Conservation (phyloP, 2,113 vertebrate genomes). For the Chroicocephalus ridibundus region DNA sequence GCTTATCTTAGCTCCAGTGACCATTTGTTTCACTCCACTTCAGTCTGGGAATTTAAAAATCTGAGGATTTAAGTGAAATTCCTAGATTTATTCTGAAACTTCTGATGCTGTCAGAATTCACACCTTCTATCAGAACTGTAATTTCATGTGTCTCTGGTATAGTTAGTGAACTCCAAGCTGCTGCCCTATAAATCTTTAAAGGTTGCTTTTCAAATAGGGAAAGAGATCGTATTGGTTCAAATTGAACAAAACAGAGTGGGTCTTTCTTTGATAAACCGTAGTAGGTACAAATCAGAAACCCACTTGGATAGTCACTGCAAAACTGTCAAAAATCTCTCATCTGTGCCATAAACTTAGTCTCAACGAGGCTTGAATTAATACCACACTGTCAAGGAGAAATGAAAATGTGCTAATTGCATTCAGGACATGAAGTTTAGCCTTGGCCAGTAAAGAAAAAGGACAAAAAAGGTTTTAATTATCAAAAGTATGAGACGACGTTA, state of each 20-base stretch:
- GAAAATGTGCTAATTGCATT: slow-evolving; percentile 5
- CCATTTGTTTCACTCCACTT: slow-evolving; percentile 1
- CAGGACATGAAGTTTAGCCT: not conserved
- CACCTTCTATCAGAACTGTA: slow-evolving; percentile 61
- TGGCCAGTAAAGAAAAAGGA: not conserved
- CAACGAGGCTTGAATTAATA: not conserved
- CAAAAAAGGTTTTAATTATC: not conserved
- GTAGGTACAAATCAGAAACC: not conserved
- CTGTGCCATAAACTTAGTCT: not conserved
- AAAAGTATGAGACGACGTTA: not conserved
- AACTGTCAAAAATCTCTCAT: slow-evolving; percentile 3
- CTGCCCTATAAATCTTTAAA: slow-evolving; percentile 66
- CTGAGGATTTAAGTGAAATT: slow-evolving; percentile 49
- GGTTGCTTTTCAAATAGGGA: slow-evolving; percentile 33
- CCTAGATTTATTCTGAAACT: slow-evolving; percentile 58
- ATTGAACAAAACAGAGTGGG: not conserved
- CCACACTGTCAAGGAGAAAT: not conserved
- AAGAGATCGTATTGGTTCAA: not conserved
- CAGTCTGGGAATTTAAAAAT: slow-evolving; percentile 10
- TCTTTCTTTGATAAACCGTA: not conserved
- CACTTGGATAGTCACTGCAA: not conserved
- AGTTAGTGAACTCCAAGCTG: slow-evolving; percentile 69
- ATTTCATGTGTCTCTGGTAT: slow-evolving; percentile 58
- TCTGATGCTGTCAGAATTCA: slow-evolving; percentile 62
- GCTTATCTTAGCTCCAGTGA: not conserved